Percentiles rank a stretch among this genome's conserved stretches.
These are phyloP conservation scores for Drosophila teissieri DNA, from an alignment of 1,140 invertebrate genomes.

Conservation along the genomic window DNA sequence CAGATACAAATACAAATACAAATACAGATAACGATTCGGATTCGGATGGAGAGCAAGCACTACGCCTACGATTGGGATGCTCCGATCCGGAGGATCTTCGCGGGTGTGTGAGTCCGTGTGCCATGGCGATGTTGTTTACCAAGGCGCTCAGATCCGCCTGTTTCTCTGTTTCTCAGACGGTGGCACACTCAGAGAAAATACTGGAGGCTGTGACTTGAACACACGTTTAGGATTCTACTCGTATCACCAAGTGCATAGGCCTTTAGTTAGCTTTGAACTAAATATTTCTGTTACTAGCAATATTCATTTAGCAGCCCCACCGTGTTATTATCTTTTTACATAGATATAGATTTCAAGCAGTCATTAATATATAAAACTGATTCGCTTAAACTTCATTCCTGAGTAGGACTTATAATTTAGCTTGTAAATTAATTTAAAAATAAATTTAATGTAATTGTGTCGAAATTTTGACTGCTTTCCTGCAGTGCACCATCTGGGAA, in stretches of 20 bases:
- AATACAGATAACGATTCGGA: slow-evolving; percentile 23
- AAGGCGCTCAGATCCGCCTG: slow-evolving; percentile 52
- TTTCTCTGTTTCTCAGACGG: slow-evolving; percentile 30
- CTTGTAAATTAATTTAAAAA: too few species aligned
- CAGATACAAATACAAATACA: slow-evolving; percentile 19
- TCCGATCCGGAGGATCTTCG: slow-evolving; percentile 62
- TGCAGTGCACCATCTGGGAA: slow-evolving; percentile 41
- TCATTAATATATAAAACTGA: too few species aligned
- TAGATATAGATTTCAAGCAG: too few species aligned
- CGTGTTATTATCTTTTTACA: too few species aligned
- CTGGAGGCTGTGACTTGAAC: too few species aligned
- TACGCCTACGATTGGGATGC: slow-evolving; percentile 69
- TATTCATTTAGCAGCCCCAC: too few species aligned
- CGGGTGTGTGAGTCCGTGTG: slow-evolving; percentile 46
- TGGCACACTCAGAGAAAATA: slow-evolving; percentile 11
- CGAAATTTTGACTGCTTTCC: not conserved
- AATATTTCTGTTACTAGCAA: not conserved
- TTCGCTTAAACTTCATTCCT: too few species aligned
- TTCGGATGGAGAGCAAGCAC: slow-evolving; percentile 29
- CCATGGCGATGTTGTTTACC: slow-evolving; percentile 69
- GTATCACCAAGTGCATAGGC: not conserved
- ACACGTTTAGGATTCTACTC: too few species aligned
- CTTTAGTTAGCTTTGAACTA: too few species aligned
- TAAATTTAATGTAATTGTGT: not conserved
- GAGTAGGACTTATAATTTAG: too few species aligned